Base-by-base conservation (phyloP, 2,888 invertebrate genomes). In the Diachrysia chrysitis region DNA sequence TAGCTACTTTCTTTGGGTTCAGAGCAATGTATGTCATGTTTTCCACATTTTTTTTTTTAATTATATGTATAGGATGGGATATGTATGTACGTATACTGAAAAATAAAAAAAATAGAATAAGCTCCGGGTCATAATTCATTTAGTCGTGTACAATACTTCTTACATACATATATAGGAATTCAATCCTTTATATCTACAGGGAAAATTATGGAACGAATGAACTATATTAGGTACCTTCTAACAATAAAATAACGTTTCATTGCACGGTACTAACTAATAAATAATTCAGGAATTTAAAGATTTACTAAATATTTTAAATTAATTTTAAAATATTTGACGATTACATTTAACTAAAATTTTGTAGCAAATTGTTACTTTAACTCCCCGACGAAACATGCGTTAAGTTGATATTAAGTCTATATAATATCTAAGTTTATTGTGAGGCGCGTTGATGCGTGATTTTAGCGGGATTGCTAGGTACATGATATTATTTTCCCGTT, bases 131-230 rank as follows among this genome's bases (percentile, higher is more conserved):
- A 14, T 14, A 12, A 37, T 16, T 14, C 3, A 37, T 4, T 14
- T 37, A 0, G 42, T 42, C n/a, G 42, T 42, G n/a, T 42, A n/a
- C n/a, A 42, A 4, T 35, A 35, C 10, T 10, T 16, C 37, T 0
- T 37, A 42, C 6, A n/a, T n/a, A 6, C 14, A 32, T 16, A 29
- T 57, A 9, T 35, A 14, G 48, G 23, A 48, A 60, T 46, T 53
- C 29, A 60, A 7, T 51, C 32, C 46, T 56, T 17, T 14, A 21
- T 57, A 35, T 9, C 21, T 32, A 57, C 29, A 59, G 66, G 72
- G 77, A 71, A 73, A 76, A 71, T 2, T 54, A 60, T 54, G 4
- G 32, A 23, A 25, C 14, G 32, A 60, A 58, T 53, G 6, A 55
- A 70, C 25, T 19, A 62, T 1, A 37, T 37, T 25, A 25, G 25